Percentiles rank a stretch among this genome's conserved stretches.
Evolutionary conservation across 1,140 invertebrate genomes (phyloP).

Genomic region (Megalonaias nervosa): DNA sequence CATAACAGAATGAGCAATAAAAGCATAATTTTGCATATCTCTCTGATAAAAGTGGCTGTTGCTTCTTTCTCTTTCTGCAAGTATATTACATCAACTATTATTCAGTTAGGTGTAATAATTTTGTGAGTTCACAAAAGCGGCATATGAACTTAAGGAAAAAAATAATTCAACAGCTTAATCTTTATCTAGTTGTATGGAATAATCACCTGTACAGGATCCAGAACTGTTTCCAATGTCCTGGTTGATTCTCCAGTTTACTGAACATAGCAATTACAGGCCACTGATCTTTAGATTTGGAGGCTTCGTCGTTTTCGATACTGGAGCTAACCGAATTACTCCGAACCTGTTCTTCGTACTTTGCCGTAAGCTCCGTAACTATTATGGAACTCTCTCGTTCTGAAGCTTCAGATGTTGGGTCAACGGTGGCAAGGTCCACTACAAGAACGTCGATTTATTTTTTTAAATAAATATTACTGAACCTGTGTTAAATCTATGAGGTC

Average conservation of each 20-base stretch:
- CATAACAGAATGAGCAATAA: no score
- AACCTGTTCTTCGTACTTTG: slow-evolving; percentile 31
- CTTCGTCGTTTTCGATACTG: not conserved
- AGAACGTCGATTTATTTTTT: not conserved
- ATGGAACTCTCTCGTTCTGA: slow-evolving; percentile 41
- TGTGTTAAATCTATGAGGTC: no score
- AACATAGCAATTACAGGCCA: slow-evolving; percentile 48
- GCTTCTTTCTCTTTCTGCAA: no score
- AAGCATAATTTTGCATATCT: no score
- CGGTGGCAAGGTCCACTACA: slow-evolving; percentile 60
- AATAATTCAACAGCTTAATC: no score
- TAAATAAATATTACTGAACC: no score
- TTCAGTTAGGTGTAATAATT: no score
- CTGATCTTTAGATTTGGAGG: slow-evolving; percentile 28
- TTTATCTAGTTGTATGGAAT: not conserved
- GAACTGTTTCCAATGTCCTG: slow-evolving; percentile 48
- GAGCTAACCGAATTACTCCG: not conserved
- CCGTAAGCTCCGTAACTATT: slow-evolving; percentile 42
- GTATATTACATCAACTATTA: no score
- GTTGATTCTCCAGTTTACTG: slow-evolving; percentile 35
- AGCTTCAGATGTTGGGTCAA: slow-evolving; percentile 54
- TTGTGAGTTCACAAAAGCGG: no score
- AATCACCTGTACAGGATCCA: slow-evolving; percentile 47
- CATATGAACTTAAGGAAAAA: no score
- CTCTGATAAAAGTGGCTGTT: no score